phyloP scores from a whole-genome alignment of 2,888 invertebrate genomes.

The Amphiduros pacificus region DNA sequence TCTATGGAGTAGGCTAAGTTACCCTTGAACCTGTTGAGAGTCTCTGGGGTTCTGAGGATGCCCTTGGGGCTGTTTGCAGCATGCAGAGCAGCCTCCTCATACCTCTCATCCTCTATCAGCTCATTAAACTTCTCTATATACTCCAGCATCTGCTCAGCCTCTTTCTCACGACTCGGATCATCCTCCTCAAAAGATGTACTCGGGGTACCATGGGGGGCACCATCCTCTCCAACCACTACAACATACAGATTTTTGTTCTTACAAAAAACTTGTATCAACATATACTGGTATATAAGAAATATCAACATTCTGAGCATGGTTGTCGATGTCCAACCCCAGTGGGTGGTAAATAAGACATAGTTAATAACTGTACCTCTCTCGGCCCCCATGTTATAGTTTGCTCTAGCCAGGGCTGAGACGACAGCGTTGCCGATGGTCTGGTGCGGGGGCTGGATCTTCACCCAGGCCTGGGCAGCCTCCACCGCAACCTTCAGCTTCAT shows the following conservation, averaged over 20 bases:
- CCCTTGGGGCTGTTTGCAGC: constrained; percentile 59
- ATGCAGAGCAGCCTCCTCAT: constrained; percentile 56
- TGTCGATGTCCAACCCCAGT: too few species aligned
- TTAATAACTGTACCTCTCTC: constrained; percentile 17
- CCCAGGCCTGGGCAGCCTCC: constrained; percentile 54
- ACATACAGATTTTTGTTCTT: too few species aligned
- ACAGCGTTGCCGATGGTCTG: constrained; percentile 57
- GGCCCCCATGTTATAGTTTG: background rate
- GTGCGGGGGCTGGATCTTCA: constrained; percentile 53
- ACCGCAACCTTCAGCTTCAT: constrained; percentile 48
- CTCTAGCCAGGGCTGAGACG: constrained; percentile 35
- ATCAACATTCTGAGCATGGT: too few species aligned
- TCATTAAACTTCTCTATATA: constrained; percentile 59
- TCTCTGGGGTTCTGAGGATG: constrained; percentile 55
- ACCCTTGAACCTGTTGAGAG: constrained; percentile 57
- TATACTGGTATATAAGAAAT: too few species aligned
- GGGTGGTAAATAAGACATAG: too few species aligned
- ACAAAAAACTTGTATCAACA: too few species aligned
- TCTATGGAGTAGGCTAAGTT: background rate
- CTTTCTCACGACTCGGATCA: constrained; percentile 57
- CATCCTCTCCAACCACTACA: too few species aligned
- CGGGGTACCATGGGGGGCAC: constrained; percentile 12
- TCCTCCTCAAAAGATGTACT: constrained; percentile 45
- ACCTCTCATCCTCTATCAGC: constrained; percentile 53
- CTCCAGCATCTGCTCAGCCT: constrained; percentile 58